These are phyloP conservation scores for Monomorium pharaonis DNA, from an alignment of 1,140 invertebrate species.

Conservation along the genomic window DNA sequence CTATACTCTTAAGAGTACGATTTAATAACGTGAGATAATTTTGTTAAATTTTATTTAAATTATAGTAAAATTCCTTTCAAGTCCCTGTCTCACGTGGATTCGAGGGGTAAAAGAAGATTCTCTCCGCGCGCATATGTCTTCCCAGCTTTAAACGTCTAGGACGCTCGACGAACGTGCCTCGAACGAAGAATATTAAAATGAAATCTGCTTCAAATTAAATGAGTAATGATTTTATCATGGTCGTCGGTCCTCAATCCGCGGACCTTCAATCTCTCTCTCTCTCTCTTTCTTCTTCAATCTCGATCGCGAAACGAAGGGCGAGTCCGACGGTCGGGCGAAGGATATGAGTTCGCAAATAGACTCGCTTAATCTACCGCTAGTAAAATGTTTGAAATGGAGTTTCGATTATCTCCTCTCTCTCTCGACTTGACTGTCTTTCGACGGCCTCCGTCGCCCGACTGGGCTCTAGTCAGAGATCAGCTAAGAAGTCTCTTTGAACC, in stretches of 20 bases:
- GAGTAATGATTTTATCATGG: constrained; percentile 8
- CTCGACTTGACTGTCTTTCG: constrained; percentile 32
- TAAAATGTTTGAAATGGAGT: constrained; percentile 61
- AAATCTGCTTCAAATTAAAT: constrained; percentile 18
- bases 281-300: constrained; percentile 36
- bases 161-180: too few relatives aligned
- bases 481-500: constrained; percentile 46
- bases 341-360: constrained; percentile 56
- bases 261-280: constrained; percentile 33
- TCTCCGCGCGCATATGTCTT: too few relatives aligned
- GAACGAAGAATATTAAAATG: not conserved
- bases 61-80: too few relatives aligned
- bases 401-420: constrained; percentile 53
- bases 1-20: too few relatives aligned
- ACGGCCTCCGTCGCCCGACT: not conserved
- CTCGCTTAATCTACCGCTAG: constrained; percentile 51
- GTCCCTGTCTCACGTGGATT: too few relatives aligned
- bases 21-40: too few relatives aligned
- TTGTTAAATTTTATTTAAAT: too few relatives aligned
- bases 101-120: too few relatives aligned
- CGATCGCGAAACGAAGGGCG: constrained; percentile 25
- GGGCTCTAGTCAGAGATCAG: constrained; percentile 25
- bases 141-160: too few relatives aligned
- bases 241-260: not conserved
- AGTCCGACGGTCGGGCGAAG: constrained; percentile 29